Base-by-base conservation (phyloP, 2,797 vertebrate species). In the Bradypus variegatus region DNA sequence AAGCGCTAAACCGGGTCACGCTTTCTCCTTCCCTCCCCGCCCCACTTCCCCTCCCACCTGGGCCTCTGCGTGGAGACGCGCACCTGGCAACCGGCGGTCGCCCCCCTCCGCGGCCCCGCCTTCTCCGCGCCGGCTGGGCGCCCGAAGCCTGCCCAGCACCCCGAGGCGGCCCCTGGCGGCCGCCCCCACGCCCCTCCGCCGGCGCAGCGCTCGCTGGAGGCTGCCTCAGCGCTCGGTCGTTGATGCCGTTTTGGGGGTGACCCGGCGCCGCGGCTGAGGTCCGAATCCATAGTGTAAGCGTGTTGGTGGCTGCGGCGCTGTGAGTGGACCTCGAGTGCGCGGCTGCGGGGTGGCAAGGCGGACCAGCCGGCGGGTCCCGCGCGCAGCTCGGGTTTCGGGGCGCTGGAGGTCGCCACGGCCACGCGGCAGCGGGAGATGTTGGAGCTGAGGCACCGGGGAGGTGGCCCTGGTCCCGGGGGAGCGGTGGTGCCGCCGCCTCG, bases 361-460 rank as follows among this genome's bases (percentile, higher is more conserved):
- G 84, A 23, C 75, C 70, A 0, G 91, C 58, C 86, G 2, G 94
- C 23, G 15, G 50, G 73, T 88, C 88, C 86, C 18, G 83, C 80
- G 78, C 65, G 84, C 88, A 65, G 83, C 76, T 73, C 62, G 45
- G 90, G 27, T 93, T 86, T 92, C 58, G 72, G 94, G 93, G 88
- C 64, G 73, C 88, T 18, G 75, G 91, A 95, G 94, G 90, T 89
- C 72, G 73, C 38, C 80, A 18, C n/a, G 91, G 92, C 92, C n/a
- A 87, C 92, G 77, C 87, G 91, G 50, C 86, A 90, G 76, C 87
- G 89, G 73, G 93, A 95, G 89, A 96, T 96, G 96, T 90, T 94
- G 93, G 96, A 96, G 93, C 95, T 97, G 82, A 91, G 97, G 92
- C 94, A 94, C 82, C 96, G 96, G 6, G 95, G 92, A 64, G 83